Base-by-base conservation (phyloP, 2,113 vertebrate genomes). In the Ciconia boyciana region DNA sequence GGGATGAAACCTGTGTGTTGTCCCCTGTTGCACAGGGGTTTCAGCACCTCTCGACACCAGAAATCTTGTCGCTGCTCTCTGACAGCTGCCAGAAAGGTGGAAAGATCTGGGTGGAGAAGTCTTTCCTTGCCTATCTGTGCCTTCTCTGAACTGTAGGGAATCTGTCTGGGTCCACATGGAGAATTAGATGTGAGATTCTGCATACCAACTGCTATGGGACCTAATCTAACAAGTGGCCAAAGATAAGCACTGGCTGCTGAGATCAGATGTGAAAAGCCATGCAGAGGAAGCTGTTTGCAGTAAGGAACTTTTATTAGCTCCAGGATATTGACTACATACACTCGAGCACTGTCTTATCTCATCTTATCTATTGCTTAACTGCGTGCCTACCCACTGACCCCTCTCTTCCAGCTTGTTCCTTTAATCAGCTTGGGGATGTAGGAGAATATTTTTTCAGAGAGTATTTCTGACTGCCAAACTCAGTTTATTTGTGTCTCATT, bases 391-490 rank as follows among this genome's bases (percentile, higher is more conserved):
- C 58, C 71, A 93, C 78, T 94, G 96, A 93, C 96, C 95, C 85
- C 75, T 85, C 57, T 95, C 87, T 93, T 93, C 75, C 66, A 70
- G 71, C 51, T 90, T 26, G 8, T 93, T 90, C 62, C 78, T 95
- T 91, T 95, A 96, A 96, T 96, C 93, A 97, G 84, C 90, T 96
- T 58, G 75, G 94, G 85, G 85, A 94, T 83, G 82, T 44, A 77
- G 91, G n/a, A 90, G 75, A 84, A 51, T 95, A 91, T 95, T 90
- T 96, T 97, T 75, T 91, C 78, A 80, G 91, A 94, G 82, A 93
- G 49, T 90, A 93, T 83, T 94, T 96, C 92, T 51, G 79, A 90
- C 91, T 97, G 95, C 84, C 91, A 97, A 93, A 96, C 81, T 97
- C 91, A 81, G 94, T 97, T 97, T 95, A 86, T 93, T 96, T 96